These are phyloP conservation scores for Coracias cyanogaster DNA, from an alignment of 2,797 vertebrate species.

Conservation along the genomic window DNA sequence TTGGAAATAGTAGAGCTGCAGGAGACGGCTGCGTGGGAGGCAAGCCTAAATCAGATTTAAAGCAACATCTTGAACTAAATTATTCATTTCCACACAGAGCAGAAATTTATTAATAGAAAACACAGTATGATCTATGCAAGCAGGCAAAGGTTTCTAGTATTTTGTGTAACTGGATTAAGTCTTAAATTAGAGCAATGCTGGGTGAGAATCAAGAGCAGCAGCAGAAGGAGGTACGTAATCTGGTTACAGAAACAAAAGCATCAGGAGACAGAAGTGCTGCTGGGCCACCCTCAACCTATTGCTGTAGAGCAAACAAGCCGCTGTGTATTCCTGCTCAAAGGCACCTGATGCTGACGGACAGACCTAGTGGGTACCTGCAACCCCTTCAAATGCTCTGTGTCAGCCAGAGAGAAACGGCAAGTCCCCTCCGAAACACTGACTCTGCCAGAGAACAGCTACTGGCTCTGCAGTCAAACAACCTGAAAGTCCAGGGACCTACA, in stretches of 20 bases:
- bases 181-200: constrained; percentile 28
- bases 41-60: constrained; percentile 11
- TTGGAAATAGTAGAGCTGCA: constrained; percentile 24
- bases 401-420: not conserved
- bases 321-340: not conserved
- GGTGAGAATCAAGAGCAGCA: constrained; percentile 9
- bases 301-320: not conserved
- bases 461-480: not conserved
- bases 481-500: not conserved
- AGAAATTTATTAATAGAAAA: constrained; percentile 56
- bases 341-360: not conserved
- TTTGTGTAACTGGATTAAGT: constrained; percentile 25
- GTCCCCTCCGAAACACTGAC: not conserved
- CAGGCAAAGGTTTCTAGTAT: constrained; percentile 7
- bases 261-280: not conserved
- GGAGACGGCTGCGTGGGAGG: not conserved
- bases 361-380: not conserved
- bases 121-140: not conserved
- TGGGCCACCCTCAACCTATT: not conserved
- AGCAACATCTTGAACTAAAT: constrained; percentile 55
- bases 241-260: not conserved
- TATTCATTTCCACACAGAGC: constrained; percentile 38
- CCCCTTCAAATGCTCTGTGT: too few relatives aligned
- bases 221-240: not conserved
- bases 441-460: not conserved